Evolutionary conservation across 2,113 vertebrate species (phyloP).

Genomic region (Indicator indicator): DNA sequence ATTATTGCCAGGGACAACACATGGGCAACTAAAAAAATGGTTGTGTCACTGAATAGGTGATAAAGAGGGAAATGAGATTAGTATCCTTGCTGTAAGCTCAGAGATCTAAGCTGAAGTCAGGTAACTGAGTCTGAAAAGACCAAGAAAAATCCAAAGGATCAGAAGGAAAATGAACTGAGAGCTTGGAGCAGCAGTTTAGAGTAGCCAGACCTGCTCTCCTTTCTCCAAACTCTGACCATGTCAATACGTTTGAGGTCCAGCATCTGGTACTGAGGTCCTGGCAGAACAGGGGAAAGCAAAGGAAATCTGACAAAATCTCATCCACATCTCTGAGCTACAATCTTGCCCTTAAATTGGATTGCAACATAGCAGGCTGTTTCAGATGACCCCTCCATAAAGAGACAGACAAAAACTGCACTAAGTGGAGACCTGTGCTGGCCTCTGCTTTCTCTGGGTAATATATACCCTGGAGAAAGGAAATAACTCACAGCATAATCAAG

Average conservation of each 20-base stretch:
- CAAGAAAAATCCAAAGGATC: not conserved
- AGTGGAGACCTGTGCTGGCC: constrained; percentile 37
- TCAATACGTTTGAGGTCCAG: not conserved
- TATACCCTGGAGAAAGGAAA: constrained; percentile 64
- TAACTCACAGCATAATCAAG: constrained; percentile 70
- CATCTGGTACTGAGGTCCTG: not conserved
- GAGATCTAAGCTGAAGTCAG: not conserved
- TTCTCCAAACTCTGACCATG: not conserved
- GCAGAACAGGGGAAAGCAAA: not conserved
- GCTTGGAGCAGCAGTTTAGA: not conserved
- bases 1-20: not conserved
- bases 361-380: constrained; percentile 4
- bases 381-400: constrained; percentile 18
- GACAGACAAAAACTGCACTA: constrained; percentile 14
- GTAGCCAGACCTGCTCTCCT: not conserved
- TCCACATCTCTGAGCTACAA: not conserved
- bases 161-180: not conserved
- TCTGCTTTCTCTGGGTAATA: constrained; percentile 57
- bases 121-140: not conserved
- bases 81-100: not conserved
- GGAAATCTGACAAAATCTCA: not conserved
- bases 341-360: constrained; percentile 55
- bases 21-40: not conserved
- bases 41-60: not conserved
- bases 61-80: not conserved